phyloP scores from a whole-genome alignment of 2,888 invertebrate species.

The Apoderus coryli region DNA sequence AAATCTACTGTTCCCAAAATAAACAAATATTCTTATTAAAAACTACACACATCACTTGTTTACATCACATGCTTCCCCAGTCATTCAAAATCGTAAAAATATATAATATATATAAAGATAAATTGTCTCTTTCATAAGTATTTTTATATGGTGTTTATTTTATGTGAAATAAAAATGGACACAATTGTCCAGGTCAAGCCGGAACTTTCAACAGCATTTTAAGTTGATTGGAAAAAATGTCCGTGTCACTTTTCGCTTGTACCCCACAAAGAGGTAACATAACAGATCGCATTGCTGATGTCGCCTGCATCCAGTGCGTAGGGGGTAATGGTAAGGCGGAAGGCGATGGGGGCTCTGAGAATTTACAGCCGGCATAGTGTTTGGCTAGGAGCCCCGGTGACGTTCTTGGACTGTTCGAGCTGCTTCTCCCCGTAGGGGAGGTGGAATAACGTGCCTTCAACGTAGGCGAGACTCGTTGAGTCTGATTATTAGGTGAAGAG shows the following conservation, averaged over 20 bases:
- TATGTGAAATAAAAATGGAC: no score
- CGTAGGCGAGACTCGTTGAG: no score
- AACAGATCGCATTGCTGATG: slow-evolving; percentile 41
- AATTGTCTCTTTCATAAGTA: slow-evolving; percentile 24
- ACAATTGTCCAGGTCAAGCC: slow-evolving; percentile 30
- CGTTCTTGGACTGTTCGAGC: slow-evolving; percentile 24
- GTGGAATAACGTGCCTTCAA: slow-evolving; percentile 12
- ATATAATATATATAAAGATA: slow-evolving; percentile 26
- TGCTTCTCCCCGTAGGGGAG: no score
- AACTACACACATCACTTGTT: no score
- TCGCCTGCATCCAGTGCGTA: slow-evolving; percentile 53
- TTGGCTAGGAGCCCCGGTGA: slow-evolving; percentile 33
- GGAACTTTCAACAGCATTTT: slow-evolving; percentile 33
- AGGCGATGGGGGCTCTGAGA: slow-evolving; percentile 57
- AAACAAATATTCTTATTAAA: no score
- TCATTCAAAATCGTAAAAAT: slow-evolving; percentile 27
- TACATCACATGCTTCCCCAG: slow-evolving; percentile 19
- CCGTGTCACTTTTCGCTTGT: slow-evolving; percentile 21
- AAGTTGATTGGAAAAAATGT: slow-evolving; percentile 30
- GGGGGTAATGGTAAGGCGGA: slow-evolving; percentile 58
- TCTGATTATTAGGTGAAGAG: no score
- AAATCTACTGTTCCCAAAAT: no score
- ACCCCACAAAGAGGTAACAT: slow-evolving; percentile 27
- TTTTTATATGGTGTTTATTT: no score
- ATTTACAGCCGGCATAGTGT: slow-evolving; percentile 51